Evolutionary conservation across 2,797 vertebrate species (phyloP).

Genomic region (Neosalanx taihuensis): DNA sequence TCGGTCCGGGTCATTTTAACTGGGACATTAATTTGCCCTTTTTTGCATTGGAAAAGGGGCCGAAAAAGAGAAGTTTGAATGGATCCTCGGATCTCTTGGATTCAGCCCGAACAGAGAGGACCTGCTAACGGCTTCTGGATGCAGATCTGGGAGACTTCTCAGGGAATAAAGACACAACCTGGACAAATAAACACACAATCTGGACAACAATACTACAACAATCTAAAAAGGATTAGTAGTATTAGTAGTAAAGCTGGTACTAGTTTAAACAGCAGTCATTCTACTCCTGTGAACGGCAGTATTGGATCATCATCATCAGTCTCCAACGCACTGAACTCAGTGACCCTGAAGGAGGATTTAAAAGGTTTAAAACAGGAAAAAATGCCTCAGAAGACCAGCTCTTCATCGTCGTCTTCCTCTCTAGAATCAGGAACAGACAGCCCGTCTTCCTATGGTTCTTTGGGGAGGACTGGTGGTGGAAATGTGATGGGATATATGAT

Average conservation of each 20-base stretch:
- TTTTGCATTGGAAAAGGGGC: slow-evolving; percentile 54
- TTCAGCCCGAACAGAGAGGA: slow-evolving; percentile 98
- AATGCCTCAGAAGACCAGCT: slow-evolving; percentile 77
- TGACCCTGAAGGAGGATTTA: slow-evolving; percentile 57
- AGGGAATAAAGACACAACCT: slow-evolving; percentile 80
- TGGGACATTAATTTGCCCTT: slow-evolving; percentile 58
- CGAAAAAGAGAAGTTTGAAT: slow-evolving; percentile 80
- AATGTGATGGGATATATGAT: slow-evolving; percentile 67
- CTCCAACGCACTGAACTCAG: slow-evolving; percentile 42
- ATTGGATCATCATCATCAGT: too few species aligned
- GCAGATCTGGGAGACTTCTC: slow-evolving; percentile 97
- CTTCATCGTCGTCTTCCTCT: slow-evolving; percentile 78
- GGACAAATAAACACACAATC: too few species aligned
- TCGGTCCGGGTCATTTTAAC: slow-evolving; percentile 51
- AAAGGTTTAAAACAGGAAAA: slow-evolving; percentile 70
- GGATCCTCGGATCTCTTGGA: slow-evolving; percentile 99
- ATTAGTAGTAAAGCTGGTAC: slow-evolving; percentile 48
- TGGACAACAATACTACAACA: slow-evolving; percentile 74
- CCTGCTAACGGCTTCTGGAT: slow-evolving; percentile 98
- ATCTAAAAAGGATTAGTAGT: slow-evolving; percentile 63
- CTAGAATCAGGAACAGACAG: slow-evolving; percentile 81
- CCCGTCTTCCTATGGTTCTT: slow-evolving; percentile 72
- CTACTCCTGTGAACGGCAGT: slow-evolving; percentile 58
- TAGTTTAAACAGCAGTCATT: slow-evolving; percentile 57
- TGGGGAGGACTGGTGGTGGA: slow-evolving; percentile 71